Evolutionary conservation across 2,888 invertebrate genomes (phyloP).

Genomic region (Pseudoips prasinana): DNA sequence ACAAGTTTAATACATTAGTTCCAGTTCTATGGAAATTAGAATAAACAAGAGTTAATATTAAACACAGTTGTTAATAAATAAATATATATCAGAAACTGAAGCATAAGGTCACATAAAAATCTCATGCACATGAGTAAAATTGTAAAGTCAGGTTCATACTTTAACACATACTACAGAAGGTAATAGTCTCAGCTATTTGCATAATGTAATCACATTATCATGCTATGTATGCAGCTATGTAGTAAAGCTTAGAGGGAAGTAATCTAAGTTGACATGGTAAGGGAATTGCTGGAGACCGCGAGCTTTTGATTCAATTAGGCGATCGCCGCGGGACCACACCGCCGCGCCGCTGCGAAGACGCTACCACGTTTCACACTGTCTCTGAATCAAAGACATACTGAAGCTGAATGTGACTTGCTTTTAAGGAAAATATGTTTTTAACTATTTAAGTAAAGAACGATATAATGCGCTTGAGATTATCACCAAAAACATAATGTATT

Average conservation of each 20-base stretch:
- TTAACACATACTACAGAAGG: constrained; percentile 4
- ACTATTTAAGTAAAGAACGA: not conserved
- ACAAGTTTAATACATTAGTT: no score
- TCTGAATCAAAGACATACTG: constrained; percentile 20
- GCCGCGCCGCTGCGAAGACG: constrained; percentile 14
- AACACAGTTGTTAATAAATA: no score
- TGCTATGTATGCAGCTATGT: constrained; percentile 2
- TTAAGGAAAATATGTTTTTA: not conserved
- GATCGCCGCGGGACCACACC: constrained; percentile 50
- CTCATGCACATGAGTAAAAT: no score
- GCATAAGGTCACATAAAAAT: no score
- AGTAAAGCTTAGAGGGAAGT: constrained; percentile 36
- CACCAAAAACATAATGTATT: no score
- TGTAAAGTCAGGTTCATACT: no score
- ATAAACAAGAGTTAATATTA: no score
- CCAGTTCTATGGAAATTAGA: no score
- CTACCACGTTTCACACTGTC: constrained; percentile 13
- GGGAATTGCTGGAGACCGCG: constrained; percentile 60
- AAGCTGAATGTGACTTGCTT: constrained; percentile 5
- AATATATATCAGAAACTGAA: no score
- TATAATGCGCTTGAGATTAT: not conserved
- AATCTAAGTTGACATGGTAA: constrained; percentile 69
- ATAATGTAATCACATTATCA: not conserved
- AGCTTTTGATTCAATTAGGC: constrained; percentile 71
- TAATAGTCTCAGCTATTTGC: not conserved